phyloP scores from a whole-genome alignment of 2,113 vertebrate genomes.

The Ochotona princeps region DNA sequence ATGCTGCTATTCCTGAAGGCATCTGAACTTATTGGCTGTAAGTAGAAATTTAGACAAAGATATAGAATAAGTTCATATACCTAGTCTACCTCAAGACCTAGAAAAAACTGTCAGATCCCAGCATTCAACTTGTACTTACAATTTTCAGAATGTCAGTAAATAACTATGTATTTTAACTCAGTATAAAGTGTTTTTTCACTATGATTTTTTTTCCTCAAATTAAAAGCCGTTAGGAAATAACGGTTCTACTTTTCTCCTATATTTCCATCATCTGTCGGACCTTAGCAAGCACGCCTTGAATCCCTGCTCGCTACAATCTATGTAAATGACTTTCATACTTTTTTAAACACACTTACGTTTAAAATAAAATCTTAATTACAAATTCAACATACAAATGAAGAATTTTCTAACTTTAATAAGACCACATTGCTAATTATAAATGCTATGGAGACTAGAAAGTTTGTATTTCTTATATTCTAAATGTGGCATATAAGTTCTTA shows the following conservation, averaged over 20 bases:
- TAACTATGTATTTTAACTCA: not conserved
- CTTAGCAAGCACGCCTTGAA: not conserved
- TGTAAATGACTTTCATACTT: slow-evolving; percentile 2
- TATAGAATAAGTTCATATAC: not conserved
- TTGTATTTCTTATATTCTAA: not conserved
- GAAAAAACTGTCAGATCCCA: not conserved
- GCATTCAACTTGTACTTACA: slow-evolving; percentile 22
- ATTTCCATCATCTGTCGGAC: slow-evolving; percentile 36
- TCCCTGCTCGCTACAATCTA: not conserved
- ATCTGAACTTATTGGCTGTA: slow-evolving; percentile 6
- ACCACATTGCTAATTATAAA: slow-evolving; percentile 35
- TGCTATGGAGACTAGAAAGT: not conserved
- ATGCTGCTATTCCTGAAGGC: not conserved
- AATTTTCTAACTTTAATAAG: slow-evolving; percentile 40
- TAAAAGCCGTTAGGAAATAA: slow-evolving; percentile 34
- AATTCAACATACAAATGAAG: slow-evolving; percentile 29
- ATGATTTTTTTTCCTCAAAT: slow-evolving; percentile 15
- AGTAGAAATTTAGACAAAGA: slow-evolving; percentile 30
- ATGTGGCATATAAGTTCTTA: slow-evolving; percentile 8
- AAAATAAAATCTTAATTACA: slow-evolving; percentile 50
- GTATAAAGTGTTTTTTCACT: not conserved
- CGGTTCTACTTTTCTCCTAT: not conserved
- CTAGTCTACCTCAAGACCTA: not conserved
- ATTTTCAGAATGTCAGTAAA: slow-evolving; percentile 32
- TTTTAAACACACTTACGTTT: slow-evolving; percentile 11